Evolutionary conservation across 2,888 invertebrate genomes (phyloP).

Genomic region (Apocheima hispidaria): DNA sequence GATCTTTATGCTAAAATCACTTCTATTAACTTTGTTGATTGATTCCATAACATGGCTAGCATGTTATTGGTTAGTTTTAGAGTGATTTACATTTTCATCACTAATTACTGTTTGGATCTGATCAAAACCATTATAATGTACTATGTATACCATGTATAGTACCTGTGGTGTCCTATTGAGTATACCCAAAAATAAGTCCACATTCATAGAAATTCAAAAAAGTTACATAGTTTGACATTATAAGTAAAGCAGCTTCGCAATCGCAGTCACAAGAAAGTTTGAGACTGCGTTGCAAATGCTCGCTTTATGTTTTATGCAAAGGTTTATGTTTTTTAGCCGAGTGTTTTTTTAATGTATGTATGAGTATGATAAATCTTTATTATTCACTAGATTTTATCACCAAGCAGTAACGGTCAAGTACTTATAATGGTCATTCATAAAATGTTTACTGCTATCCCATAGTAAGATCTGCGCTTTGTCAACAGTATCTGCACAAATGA

Average conservation of each 20-base stretch:
- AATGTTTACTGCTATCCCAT: slow-evolving; percentile 40
- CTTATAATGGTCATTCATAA: slow-evolving; percentile 45
- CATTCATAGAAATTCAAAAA: too few relatives aligned
- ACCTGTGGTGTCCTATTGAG: too few relatives aligned
- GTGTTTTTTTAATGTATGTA: too few relatives aligned
- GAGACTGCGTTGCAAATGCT: too few relatives aligned
- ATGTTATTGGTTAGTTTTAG: neutral
- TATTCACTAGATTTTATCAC: slow-evolving; percentile 43
- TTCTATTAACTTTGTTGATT: slow-evolving; percentile 38
- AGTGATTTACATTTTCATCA: neutral
- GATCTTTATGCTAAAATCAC: slow-evolving; percentile 47
- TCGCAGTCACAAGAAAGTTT: too few relatives aligned
- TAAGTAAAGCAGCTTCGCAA: too few relatives aligned
- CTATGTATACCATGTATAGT: too few relatives aligned
- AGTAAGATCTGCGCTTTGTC: slow-evolving; percentile 51
- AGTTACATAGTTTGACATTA: too few relatives aligned
- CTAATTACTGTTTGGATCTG: too few relatives aligned
- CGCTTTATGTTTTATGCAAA: too few relatives aligned
- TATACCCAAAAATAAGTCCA: too few relatives aligned
- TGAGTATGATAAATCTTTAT: slow-evolving; percentile 34
- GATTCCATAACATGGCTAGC: slow-evolving; percentile 31
- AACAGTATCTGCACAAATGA: slow-evolving; percentile 94
- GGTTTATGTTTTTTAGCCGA: neutral
- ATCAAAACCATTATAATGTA: neutral
- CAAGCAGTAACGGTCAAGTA: slow-evolving; percentile 32